Percentiles rank a stretch among this genome's conserved stretches.
Evolutionary conservation across 2,888 invertebrate species (phyloP).

Genomic region (Pediacus dermestoides): DNA sequence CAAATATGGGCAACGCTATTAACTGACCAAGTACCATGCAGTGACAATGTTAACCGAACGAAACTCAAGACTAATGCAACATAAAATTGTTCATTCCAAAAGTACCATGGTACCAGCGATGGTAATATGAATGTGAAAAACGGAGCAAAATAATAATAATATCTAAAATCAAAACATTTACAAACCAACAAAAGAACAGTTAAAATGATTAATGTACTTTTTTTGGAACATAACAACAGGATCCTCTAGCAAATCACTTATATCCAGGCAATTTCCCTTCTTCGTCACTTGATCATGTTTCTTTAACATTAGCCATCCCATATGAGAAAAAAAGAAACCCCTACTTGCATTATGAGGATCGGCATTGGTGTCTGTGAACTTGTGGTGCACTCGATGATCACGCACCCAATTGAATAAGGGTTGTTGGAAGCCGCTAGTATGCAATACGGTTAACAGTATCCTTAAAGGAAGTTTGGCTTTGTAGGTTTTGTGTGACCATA

Average conservation of each 20-base stretch:
- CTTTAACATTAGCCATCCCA: conserved; percentile 87
- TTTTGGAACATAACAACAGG: conserved; percentile 79
- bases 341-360: conserved; percentile 85
- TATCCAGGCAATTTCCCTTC: conserved; percentile 81
- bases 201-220: conserved; percentile 55
- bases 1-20: conserved; percentile 85
- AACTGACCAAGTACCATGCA: conserved; percentile 84
- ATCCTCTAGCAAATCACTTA: conserved; percentile 79
- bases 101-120: conserved; percentile 68
- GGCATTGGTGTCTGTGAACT: conserved; percentile 83
- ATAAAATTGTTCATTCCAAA: conserved; percentile 69
- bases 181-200: too few relatives aligned
- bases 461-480: conserved; percentile 80
- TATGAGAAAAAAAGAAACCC: conserved; percentile 91
- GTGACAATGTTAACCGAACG: conserved; percentile 71
- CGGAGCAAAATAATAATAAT: conserved; percentile 71
- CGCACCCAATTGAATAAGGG: conserved; percentile 85
- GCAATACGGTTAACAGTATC: conserved; percentile 72
- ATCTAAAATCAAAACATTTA: conserved; percentile 60
- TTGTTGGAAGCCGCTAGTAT: conserved; percentile 86
- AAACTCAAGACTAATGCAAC: conserved; percentile 68
- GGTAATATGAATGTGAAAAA: conserved; percentile 73
- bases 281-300: conserved; percentile 87
- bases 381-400: conserved; percentile 83
- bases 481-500: conserved; percentile 88